Evolutionary conservation across 2,888 invertebrate genomes (phyloP).

Genomic region (Morpho helenor): DNA sequence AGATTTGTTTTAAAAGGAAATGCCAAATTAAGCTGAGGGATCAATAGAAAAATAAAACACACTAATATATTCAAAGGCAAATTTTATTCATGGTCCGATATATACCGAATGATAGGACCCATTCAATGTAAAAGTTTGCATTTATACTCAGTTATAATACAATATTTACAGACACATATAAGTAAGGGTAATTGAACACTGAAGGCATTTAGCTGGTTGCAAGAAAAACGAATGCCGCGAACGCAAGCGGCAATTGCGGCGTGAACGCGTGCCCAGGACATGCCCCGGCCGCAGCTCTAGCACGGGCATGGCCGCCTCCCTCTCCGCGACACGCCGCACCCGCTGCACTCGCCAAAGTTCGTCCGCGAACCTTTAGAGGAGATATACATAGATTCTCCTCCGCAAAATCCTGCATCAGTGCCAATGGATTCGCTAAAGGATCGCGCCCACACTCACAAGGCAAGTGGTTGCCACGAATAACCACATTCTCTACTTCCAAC

Average conservation of each 20-base stretch:
- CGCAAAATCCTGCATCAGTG: conserved; percentile 82
- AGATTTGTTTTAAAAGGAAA: too few relatives aligned
- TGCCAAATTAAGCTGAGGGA: too few relatives aligned
- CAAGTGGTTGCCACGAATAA: conserved; percentile 88
- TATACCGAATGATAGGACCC: conserved; percentile 77
- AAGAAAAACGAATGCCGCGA: conserved; percentile 56
- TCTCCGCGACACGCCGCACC: conserved; percentile 63
- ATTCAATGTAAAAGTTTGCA: conserved; percentile 75
- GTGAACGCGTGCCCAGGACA: conserved; percentile 36
- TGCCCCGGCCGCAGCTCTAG: conserved; percentile 47
- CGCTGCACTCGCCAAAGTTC: conserved; percentile 81
- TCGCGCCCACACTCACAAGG: conserved; percentile 93
- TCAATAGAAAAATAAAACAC: conserved; percentile 4
- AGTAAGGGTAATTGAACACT: conserved; percentile 57
- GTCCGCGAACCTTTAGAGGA: conserved; percentile 89
- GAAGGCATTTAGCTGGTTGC: conserved; percentile 62
- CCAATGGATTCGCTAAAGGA: conserved; percentile 86
- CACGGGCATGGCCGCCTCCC: conserved; percentile 58
- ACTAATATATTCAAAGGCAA: conserved; percentile 58
- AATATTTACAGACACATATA: conserved; percentile 72
- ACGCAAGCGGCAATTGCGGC: conserved; percentile 35
- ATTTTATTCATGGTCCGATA: conserved; percentile 77
- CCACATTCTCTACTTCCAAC: conserved; percentile 84
- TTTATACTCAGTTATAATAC: conserved; percentile 64
- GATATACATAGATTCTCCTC: conserved; percentile 91